A percentile compares a stretch with the other conserved stretches of the same genome.
Evolutionary conservation across 2,888 invertebrate genomes (phyloP).

Genomic region (Pollenia angustigena): DNA sequence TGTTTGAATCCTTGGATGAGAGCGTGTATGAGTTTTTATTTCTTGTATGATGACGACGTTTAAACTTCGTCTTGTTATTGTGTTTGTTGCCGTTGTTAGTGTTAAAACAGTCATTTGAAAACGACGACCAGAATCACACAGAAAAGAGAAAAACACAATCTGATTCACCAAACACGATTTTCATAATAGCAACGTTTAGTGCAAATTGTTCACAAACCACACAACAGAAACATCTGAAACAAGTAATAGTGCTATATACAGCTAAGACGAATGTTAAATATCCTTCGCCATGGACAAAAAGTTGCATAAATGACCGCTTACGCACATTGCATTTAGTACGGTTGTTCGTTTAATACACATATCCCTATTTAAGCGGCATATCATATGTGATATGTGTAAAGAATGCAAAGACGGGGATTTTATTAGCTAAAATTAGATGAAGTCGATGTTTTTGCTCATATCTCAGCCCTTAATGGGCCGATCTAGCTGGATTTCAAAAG

Average conservation of each 20-base stretch:
- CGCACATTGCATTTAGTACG: no score
- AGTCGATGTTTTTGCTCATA: no score
- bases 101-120: conserved; percentile 54
- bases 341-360: no score
- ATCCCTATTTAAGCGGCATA: no score
- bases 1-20: neutral
- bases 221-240: conserved; percentile 39
- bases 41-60: conserved; percentile 34
- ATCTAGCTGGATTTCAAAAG: no score
- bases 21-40: neutral
- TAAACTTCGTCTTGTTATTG: conserved; percentile 53
- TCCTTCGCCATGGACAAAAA: neutral
- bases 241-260: neutral
- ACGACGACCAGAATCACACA: no score
- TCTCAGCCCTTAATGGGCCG: no score
- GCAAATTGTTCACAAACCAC: conserved; percentile 71
- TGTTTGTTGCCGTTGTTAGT: conserved; percentile 26
- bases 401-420: no score
- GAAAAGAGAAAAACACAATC: conserved; percentile 46
- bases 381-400: no score
- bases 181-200: conserved; percentile 71
- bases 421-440: no score
- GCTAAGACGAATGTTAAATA: neutral
- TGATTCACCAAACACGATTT: conserved; percentile 69
- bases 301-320: no score